A percentile compares a stretch with the other conserved stretches of the same genome.
Evolutionary conservation across 2,113 vertebrate genomes (phyloP).

Genomic region (Cisticola juncidis): DNA sequence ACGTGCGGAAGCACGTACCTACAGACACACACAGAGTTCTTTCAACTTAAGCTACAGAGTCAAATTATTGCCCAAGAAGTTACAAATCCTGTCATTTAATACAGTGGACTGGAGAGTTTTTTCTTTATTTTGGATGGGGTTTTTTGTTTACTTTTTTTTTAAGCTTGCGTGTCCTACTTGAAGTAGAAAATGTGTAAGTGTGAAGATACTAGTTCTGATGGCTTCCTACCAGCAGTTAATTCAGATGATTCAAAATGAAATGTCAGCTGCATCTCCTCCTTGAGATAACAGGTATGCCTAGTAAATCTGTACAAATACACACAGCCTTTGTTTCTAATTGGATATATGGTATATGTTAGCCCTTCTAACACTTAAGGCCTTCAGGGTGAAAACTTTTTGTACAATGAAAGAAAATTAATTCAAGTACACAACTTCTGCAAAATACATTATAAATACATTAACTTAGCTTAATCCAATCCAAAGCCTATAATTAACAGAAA

Average conservation of each 20-base stretch:
- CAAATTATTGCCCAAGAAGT: not conserved
- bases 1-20: accelerated
- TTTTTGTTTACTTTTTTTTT: not conserved
- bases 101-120: not conserved
- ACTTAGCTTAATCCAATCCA: not conserved
- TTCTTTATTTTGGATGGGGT: not conserved
- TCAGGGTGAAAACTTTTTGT: not conserved
- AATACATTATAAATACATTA: not conserved
- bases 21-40: not conserved
- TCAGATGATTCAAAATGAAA: not conserved
- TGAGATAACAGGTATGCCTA: not conserved
- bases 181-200: not conserved
- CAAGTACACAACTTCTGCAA: not conserved
- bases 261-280: not conserved
- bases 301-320: not conserved
- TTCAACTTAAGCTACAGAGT: not conserved
- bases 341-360: not conserved
- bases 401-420: not conserved
- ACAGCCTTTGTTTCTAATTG: not conserved
- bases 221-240: not conserved
- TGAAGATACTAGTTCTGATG: not conserved
- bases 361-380: not conserved
- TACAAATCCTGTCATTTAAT: not conserved
- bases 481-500: not conserved
- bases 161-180: not conserved